Evolutionary conservation across 2,888 invertebrate species (phyloP), one percentile per base, ranked within the genome.

Genomic region (Micoletzkya japonica): DNA sequence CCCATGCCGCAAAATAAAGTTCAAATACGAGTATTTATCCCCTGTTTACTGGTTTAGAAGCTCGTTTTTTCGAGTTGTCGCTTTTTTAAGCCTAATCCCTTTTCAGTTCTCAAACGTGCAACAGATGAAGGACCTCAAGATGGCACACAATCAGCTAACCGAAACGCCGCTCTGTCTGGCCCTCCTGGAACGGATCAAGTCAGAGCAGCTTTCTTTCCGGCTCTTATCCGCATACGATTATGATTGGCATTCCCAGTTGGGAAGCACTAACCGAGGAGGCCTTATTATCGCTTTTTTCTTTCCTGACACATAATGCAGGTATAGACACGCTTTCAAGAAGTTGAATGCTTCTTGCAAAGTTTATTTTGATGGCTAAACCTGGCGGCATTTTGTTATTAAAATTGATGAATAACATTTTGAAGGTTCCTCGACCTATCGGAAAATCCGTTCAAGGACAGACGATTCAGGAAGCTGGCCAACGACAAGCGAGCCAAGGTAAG

Each of bases 391-490:
- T 32, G 6, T 50, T 24, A n/a, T n/a, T n/a, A n/a, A n/a, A n/a
- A n/a, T n/a, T n/a, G n/a, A n/a, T n/a, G n/a, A n/a, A n/a, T n/a
- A n/a, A n/a, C n/a, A n/a, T n/a, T 17, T 20, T 50, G 0, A 26
- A 63, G 63, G 50, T 63, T 58, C 10, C 61, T 79, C 34, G 74
- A 75, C 60, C 70, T 79, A 7, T 72, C 74, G 4, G 67, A 71
- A 20, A 79, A 79, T 66, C 44, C 59, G 10, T 77, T 79, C 70
- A 57, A 71, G 24, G 80, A 80, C 26, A 52, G 64, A 1, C 68
- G 80, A 3, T 77, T 80, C 57, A 67, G 69, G 52, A 77, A 77
- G 57, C 56, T 80, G 54, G 71, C 74, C 2, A 80, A 80, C 56
- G 80, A 80, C 28, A 74, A 73, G 44, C 57, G 80, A 36, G 71